Percentiles rank a stretch among this genome's conserved stretches.
Evolutionary conservation across 2,888 invertebrate genomes (phyloP).

Genomic region (Venustoraphidia nigricollis): DNA sequence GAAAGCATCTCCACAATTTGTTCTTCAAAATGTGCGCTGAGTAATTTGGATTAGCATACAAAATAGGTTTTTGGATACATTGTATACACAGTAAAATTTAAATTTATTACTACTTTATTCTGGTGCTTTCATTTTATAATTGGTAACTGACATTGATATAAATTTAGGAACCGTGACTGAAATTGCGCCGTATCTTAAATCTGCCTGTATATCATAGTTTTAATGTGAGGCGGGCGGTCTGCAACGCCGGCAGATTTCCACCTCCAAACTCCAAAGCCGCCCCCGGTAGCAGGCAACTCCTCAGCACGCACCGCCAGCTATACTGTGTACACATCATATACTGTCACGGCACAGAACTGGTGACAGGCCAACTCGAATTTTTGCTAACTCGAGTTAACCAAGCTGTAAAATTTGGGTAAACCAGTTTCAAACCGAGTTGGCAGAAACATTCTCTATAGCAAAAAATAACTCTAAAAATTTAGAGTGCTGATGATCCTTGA

Average conservation of each 20-base stretch:
- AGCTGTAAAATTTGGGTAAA: too few species aligned
- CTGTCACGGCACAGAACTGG: too few species aligned
- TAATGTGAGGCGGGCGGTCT: constrained; percentile 24
- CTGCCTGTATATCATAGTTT: constrained; percentile 31
- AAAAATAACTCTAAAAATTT: too few species aligned
- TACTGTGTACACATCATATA: constrained; percentile 7
- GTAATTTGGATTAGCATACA: constrained; percentile 6
- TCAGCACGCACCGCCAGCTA: too few species aligned
- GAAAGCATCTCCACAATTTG: constrained; percentile 1
- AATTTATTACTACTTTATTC: constrained; percentile 26
- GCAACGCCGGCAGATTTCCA: constrained; percentile 20
- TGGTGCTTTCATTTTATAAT: constrained; percentile 27
- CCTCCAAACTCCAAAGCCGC: too few species aligned
- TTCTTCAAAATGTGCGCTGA: constrained; percentile 1
- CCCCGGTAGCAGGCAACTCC: too few species aligned
- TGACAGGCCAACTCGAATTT: too few species aligned
- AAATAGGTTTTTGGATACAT: constrained; percentile 6
- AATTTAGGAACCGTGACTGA: constrained; percentile 31
- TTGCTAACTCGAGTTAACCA: too few species aligned
- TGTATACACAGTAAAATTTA: constrained; percentile 19
- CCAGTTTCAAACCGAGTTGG: too few species aligned
- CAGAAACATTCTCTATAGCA: too few species aligned
- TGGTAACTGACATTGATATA: constrained; percentile 32
- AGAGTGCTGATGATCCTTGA: too few species aligned
- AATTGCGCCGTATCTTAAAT: constrained; percentile 31